These are phyloP conservation scores for Chrysolina oricalcia DNA, from an alignment of 2,888 invertebrate species.

Conservation along the genomic window DNA sequence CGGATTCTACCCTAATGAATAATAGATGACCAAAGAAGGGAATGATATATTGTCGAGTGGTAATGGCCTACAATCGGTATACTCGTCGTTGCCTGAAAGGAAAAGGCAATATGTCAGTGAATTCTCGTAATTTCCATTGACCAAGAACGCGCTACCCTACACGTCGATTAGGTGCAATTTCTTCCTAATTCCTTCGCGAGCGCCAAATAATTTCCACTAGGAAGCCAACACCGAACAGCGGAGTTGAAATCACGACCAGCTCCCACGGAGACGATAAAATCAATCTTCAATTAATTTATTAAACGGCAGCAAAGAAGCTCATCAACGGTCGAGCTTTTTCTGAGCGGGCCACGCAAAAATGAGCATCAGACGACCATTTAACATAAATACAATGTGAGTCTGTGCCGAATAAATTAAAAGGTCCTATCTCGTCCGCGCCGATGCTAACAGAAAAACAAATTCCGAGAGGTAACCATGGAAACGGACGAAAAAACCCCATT, in stretches of 20 bases:
- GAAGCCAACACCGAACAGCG: no score
- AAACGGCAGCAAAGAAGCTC: slow-evolving; percentile 54
- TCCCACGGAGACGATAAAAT: slow-evolving; percentile 41
- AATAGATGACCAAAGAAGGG: no score
- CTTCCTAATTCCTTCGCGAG: no score
- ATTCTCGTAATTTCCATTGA: no score
- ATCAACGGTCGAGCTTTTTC: slow-evolving; percentile 51
- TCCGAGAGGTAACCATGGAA: slow-evolving; percentile 66
- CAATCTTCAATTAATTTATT: slow-evolving; percentile 57
- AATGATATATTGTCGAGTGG: no score
- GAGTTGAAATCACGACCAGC: neutral
- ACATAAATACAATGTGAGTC: slow-evolving; percentile 66
- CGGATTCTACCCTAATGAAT: no score
- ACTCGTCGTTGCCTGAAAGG: no score
- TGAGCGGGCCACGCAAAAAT: slow-evolving; percentile 57
- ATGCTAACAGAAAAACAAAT: slow-evolving; percentile 65
- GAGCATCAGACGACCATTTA: slow-evolving; percentile 64
- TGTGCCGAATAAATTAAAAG: slow-evolving; percentile 67
- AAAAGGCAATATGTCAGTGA: no score
- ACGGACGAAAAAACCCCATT: slow-evolving; percentile 67
- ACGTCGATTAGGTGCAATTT: no score
- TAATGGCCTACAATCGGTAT: no score
- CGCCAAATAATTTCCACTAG: no score
- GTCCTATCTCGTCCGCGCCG: slow-evolving; percentile 58
- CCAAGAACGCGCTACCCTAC: no score